Base-by-base conservation (phyloP, 2,888 invertebrate genomes). In the Pseudanteris insignis region DNA sequence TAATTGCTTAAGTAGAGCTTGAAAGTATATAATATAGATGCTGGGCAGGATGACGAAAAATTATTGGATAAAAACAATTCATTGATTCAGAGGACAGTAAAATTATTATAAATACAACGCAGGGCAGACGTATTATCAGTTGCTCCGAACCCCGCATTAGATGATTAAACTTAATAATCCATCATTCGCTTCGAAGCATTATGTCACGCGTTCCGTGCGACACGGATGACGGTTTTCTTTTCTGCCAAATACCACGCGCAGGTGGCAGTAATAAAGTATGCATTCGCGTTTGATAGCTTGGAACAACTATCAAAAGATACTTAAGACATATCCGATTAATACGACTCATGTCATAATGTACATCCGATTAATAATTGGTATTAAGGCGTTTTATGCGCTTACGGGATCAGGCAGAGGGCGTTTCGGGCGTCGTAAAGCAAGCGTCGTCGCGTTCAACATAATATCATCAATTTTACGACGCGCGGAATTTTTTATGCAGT, bases 321-420 rank as follows among this genome's bases (percentile, higher is more conserved):
- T 48, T 18, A 41, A 55, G 40, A 30, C 11, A 41, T n/a, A 41
- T 55, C 47, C 34, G 55, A 55, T 47, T 55, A 55, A 40, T 40
- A 29, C 15, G 28, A 46, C 33, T 55, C 34, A 33, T 29, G 21
- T 34, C 32, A 24, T 36, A 46, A 34, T 21, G 26, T 21, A 34
- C 10, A 46, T 24, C 32, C 33, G 40, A 46, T 48, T 48, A 57
- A 41, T 48, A 48, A 48, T 43, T 29, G 10, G 41, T 41, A 25
- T 34, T 28, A 12, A 26, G 44, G 13, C 36, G 14, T 29, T 24
- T 25, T 30, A 33, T 40, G 40, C n/a, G 41, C 40, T 41, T 37
- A 12, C 25, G 26, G 38, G 33, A 26, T 50, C 26, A 11, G 9
- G 15, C 15, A 12, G 33, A 15, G 24, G 4, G 11, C n/a, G n/a